Percentiles rank a stretch among this genome's conserved stretches.
Evolutionary conservation across 2,113 vertebrate species (phyloP).

Genomic region (Sinocyclocheilus rhinocerous): DNA sequence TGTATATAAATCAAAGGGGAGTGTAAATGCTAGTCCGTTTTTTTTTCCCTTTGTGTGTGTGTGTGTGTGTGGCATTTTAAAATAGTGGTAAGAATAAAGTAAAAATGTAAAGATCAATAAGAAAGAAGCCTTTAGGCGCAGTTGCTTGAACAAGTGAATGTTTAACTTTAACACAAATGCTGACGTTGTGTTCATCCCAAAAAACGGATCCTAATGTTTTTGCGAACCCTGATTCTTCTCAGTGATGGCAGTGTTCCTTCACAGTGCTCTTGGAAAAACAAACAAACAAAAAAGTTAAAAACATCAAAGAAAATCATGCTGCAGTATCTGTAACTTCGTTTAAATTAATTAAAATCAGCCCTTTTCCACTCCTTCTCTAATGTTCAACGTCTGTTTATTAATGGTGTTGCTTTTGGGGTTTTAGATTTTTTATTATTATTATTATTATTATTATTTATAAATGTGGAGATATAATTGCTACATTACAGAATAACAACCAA

Average conservation of each 20-base stretch:
- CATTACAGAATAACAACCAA: background rate
- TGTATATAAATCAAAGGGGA: constrained; percentile 52
- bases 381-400: constrained; percentile 31
- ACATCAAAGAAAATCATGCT: constrained; percentile 19
- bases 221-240: constrained; percentile 16
- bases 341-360: constrained; percentile 69
- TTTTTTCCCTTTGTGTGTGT: constrained; percentile 20
- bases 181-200: constrained; percentile 27
- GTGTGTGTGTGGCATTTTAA: constrained; percentile 25
- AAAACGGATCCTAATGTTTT: constrained; percentile 35
- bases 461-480: background rate
- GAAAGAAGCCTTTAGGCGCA: background rate
- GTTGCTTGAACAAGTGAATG: constrained; percentile 40
- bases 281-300: constrained; percentile 38
- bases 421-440: no score
- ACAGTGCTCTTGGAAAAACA: constrained; percentile 53
- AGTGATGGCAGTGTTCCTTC: constrained; percentile 33
- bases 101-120: background rate
- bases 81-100: constrained; percentile 25
- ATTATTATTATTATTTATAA: background rate
- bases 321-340: constrained; percentile 68
- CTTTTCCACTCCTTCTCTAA: constrained; percentile 65
- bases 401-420: background rate
- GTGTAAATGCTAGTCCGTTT: constrained; percentile 41
- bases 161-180: constrained; percentile 44